Evolutionary conservation across 2,113 vertebrate species (phyloP), one percentile per base, ranked within the genome.

Genomic region (Perognathus longimembris): DNA sequence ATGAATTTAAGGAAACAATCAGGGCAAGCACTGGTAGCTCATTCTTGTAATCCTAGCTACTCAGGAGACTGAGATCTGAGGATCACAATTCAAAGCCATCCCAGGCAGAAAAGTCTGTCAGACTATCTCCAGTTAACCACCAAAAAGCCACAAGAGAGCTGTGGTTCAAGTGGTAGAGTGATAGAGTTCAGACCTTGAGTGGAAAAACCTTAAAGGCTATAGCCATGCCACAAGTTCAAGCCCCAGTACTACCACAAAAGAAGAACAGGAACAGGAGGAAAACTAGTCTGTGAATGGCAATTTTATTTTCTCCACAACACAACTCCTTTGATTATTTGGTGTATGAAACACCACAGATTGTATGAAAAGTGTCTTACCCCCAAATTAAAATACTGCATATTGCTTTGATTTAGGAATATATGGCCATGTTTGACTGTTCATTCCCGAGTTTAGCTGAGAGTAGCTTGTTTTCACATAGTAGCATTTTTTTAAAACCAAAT

Each of bases 401-500:
- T 64, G 32, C 34, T 88, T 83, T 83, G n/a, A 36, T 80, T 89
- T 81, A 42, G 76, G 54, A 83, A 92, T 67, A n/a, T 17, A 5
- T 82, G 40, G 50, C 87, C 71, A 40, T 45, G 18, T 87, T 76
- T 66, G 83, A 90, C 42, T 45, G 6, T 78, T 50, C 75, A 36
- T 93, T 95, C 89, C 64, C 40, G 79, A 76, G 40, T 83, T 76
- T 94, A 38, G 14, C 64, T 54, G 18, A 75, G 85, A 38, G 50
- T 86, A 57, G 32, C 69, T 81, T 84, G 34, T 79, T 94, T 54
- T 96, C 4, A 40, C 38, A 59, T 66, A 14, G 50, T 63, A 54
- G 50, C 36, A 73, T 85, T 96, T 91, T 91, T 8, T 6, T 24
- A 61, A 61, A 61, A 61, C 50, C 50, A n/a, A 80, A 75, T 90